phyloP scores from a whole-genome alignment of 2,888 invertebrate genomes.

The Cosmia pyralina region DNA sequence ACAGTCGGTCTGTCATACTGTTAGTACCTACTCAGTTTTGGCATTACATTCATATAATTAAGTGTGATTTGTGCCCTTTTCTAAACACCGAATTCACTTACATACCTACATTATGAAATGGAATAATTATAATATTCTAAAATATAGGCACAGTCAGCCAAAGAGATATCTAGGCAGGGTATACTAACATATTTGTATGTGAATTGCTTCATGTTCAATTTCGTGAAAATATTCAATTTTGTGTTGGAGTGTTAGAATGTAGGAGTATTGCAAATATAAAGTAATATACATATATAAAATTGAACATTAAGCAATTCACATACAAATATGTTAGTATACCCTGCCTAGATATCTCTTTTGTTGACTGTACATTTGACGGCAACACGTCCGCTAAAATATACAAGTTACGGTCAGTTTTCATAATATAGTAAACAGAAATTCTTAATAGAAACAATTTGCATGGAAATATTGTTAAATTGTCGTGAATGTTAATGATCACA shows the following conservation, averaged over 20 bases:
- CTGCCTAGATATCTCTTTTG: no score
- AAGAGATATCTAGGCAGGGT: no score
- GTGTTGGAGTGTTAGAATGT: no score
- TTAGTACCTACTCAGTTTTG: slow-evolving; percentile 1
- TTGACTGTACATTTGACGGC: not conserved
- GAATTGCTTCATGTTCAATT: no score
- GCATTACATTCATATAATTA: not conserved
- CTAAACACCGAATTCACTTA: not conserved
- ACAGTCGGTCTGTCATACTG: no score
- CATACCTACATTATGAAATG: not conserved
- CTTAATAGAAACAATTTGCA: not conserved
- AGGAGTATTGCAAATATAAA: no score
- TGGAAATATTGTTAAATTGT: slow-evolving; percentile 11
- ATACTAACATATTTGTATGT: no score
- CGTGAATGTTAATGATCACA: slow-evolving; percentile 32
- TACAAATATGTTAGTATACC: no score
- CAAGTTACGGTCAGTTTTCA: not conserved
- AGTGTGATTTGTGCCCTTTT: slow-evolving; percentile 4
- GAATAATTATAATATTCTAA: not conserved
- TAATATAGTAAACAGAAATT: not conserved
- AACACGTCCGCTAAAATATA: slow-evolving; percentile 9
- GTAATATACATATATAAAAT: no score
- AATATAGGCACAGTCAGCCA: no score
- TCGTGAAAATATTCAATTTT: no score
- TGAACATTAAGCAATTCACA: no score